phyloP scores from a whole-genome alignment of 2,113 vertebrate genomes.

The Leptosomus discolor region DNA sequence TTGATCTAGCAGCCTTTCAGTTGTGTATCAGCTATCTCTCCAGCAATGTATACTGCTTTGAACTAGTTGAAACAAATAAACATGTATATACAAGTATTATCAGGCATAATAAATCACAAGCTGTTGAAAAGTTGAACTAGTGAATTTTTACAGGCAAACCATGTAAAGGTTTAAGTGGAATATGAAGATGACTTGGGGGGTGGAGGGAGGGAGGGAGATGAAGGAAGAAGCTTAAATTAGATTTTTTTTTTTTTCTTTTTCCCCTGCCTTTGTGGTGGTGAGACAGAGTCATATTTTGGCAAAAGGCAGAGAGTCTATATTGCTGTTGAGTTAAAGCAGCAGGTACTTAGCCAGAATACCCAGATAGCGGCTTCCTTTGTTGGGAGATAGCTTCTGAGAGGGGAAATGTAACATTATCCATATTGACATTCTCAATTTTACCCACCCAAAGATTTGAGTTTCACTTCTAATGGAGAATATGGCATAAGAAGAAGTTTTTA shows the following conservation, averaged over 20 bases:
- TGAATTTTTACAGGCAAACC: not conserved
- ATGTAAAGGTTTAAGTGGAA: not conserved
- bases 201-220: not conserved
- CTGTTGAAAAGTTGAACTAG: not conserved
- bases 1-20: not conserved
- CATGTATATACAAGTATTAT: not conserved
- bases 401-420: not conserved
- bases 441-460: not conserved
- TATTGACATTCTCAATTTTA: not conserved
- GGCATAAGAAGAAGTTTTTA: not conserved
- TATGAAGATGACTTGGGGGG: not conserved
- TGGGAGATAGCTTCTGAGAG: not conserved
- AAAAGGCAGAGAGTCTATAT: not conserved
- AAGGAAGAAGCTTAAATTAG: not conserved
- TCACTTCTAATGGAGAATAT: not conserved
- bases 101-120: not conserved
- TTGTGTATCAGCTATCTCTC: not conserved
- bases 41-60: not conserved
- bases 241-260: not conserved
- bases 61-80: not conserved
- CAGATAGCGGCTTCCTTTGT: not conserved
- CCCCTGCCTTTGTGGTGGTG: not conserved
- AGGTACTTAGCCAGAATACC: not conserved
- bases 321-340: not conserved
- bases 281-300: not conserved